phyloP scores from a whole-genome alignment of 2,113 vertebrate genomes.

The Tragulus kanchil region DNA sequence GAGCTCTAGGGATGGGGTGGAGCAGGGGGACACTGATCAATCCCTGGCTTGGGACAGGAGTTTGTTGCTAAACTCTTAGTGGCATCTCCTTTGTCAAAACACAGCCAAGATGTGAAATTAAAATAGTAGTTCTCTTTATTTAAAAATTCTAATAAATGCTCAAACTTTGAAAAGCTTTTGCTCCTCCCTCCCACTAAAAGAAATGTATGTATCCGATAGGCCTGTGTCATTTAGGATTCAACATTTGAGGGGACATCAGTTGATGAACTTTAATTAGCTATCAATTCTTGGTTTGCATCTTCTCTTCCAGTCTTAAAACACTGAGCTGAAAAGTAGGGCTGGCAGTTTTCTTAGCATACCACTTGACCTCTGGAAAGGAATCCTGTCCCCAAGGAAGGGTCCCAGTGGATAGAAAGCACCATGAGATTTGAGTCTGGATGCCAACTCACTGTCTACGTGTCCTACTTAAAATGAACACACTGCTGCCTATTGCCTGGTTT shows the following conservation, averaged over 20 bases:
- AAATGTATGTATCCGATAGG: slow-evolving; percentile 39
- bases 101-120: slow-evolving; percentile 89
- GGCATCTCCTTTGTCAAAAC: slow-evolving; percentile 85
- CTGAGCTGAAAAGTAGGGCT: slow-evolving; percentile 71
- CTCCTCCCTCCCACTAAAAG: slow-evolving; percentile 76
- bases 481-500: slow-evolving; percentile 31
- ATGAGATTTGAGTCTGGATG: slow-evolving; percentile 66
- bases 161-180: slow-evolving; percentile 82
- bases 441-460: slow-evolving; percentile 67
- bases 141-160: slow-evolving; percentile 87
- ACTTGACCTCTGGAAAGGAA: slow-evolving; percentile 38
- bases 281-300: slow-evolving; percentile 63
- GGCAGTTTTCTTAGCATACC: background rate
- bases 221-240: slow-evolving; percentile 71
- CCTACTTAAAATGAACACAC: slow-evolving; percentile 66
- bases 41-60: slow-evolving; percentile 85
- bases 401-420: slow-evolving; percentile 62
- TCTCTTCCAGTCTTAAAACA: slow-evolving; percentile 75
- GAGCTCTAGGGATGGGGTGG: slow-evolving; percentile 66
- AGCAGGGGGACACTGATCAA: slow-evolving; percentile 81
- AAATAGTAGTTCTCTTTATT: slow-evolving; percentile 87
- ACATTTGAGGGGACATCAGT: slow-evolving; percentile 49
- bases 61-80: slow-evolving; percentile 78
- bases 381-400: slow-evolving; percentile 51
- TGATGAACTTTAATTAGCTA: slow-evolving; percentile 63